Percentiles rank a stretch among this genome's conserved stretches.
Conservation (phyloP, 2,797 vertebrate genomes). For the Natrix natrix region DNA sequence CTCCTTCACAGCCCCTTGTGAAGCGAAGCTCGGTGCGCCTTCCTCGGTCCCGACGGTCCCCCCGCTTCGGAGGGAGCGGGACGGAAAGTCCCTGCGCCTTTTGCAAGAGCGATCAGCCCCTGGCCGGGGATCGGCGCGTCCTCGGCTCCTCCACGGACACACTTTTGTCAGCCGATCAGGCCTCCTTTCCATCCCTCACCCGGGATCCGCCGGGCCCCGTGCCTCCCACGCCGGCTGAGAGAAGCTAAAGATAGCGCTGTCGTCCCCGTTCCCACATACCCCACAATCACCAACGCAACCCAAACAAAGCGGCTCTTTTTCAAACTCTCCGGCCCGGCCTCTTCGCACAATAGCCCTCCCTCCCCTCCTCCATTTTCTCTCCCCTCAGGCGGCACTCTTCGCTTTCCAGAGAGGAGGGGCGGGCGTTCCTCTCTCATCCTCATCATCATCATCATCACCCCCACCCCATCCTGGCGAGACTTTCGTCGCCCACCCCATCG, state of each 20-base stretch:
- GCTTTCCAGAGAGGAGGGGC: not conserved
- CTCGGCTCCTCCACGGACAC: not conserved
- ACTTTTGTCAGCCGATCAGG: not conserved
- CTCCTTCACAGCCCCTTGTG: not conserved
- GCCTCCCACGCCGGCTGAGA: constrained; percentile 7
- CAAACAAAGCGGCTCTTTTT: constrained; percentile 33
- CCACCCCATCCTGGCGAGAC: too few relatives aligned
- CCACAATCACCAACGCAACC: constrained; percentile 33
- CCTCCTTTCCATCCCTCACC: not conserved
- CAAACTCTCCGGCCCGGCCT: constrained; percentile 27
- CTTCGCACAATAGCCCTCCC: not conserved
- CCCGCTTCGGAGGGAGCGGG: not conserved
- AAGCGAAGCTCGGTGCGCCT: not conserved
- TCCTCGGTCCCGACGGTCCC: not conserved
- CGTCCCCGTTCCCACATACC: not conserved
- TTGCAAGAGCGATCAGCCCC: not conserved
- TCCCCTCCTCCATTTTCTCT: not conserved
- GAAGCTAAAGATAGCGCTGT: constrained; percentile 14
- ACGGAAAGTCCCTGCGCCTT: not conserved
- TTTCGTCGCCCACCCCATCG: not conserved
- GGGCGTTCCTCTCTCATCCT: too few relatives aligned
- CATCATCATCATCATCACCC: too few relatives aligned
- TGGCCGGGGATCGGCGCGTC: not conserved
- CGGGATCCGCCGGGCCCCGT: not conserved
- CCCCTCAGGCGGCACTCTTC: not conserved